Conservation (phyloP, 2,113 vertebrate genomes). For the Irena cyanogastra region DNA sequence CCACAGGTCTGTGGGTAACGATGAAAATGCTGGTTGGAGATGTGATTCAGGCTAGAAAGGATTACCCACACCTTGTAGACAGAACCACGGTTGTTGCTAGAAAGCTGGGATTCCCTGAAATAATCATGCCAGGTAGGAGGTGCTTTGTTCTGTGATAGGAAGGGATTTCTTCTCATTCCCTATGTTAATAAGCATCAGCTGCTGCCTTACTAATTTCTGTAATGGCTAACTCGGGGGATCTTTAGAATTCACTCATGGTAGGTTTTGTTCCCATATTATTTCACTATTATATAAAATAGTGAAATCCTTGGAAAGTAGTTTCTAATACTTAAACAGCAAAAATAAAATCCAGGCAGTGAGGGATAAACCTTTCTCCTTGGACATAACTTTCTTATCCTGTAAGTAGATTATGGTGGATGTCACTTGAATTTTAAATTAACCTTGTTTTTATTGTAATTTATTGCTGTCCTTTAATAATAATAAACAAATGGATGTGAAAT, state of each 20-base stretch:
- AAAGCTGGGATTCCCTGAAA: slow-evolving; percentile 97
- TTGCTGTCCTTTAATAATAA: background rate
- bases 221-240: background rate
- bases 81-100: slow-evolving; percentile 92
- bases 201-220: background rate
- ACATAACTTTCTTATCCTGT: background rate
- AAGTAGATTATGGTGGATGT: background rate
- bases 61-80: slow-evolving; percentile 95
- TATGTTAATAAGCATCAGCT: background rate
- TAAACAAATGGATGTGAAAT: background rate
- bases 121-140: slow-evolving; percentile 93
- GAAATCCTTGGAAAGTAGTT: background rate
- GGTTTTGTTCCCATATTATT: background rate
- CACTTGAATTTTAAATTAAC: background rate
- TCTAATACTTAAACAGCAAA: background rate
- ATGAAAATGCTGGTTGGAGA: slow-evolving; percentile 95
- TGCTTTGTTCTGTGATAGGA: background rate
- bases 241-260: background rate
- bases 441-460: background rate
- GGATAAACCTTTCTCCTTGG: background rate
- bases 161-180: background rate
- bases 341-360: background rate
- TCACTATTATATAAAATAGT: background rate
- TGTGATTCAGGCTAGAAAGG: slow-evolving; percentile 89
- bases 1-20: slow-evolving; percentile 93